Conservation (phyloP, 2,113 vertebrate species). For the Hippocampus barbouri region DNA sequence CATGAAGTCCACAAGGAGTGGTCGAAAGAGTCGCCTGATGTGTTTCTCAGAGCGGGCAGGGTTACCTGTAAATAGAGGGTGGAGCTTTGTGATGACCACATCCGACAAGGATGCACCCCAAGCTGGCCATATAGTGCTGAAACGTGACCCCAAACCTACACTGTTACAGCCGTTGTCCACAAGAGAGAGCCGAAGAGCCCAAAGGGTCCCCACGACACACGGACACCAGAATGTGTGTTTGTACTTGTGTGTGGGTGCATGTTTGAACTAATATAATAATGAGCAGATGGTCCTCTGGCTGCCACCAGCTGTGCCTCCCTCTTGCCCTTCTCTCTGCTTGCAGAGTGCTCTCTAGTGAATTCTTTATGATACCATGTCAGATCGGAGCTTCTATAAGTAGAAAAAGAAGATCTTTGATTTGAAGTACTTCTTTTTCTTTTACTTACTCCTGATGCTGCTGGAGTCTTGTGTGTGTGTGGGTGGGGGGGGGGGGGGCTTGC, state of each 20-base stretch:
- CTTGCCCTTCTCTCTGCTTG: conserved; percentile 25
- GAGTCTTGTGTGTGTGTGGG: not conserved
- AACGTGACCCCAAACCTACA: not conserved
- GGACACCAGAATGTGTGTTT: not conserved
- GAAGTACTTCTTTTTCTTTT: not conserved
- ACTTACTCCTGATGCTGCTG: not conserved
- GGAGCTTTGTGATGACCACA: too few relatives aligned
- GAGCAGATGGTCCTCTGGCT: conserved; percentile 71
- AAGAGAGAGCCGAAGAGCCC: not conserved
- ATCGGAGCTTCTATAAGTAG: conserved; percentile 4
- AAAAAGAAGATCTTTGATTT: conserved; percentile 18
- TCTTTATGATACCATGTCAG: conserved; percentile 16
- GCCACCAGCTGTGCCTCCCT: conserved; percentile 62
- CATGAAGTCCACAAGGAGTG: too few relatives aligned
- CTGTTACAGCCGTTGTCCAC: not conserved
- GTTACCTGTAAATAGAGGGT: too few relatives aligned
- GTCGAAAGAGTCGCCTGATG: too few relatives aligned
- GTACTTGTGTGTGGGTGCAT: conserved; percentile 6
- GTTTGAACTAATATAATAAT: conserved; percentile 64
- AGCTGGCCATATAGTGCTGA: too few relatives aligned
- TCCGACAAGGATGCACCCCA: too few relatives aligned
- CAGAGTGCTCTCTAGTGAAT: conserved; percentile 30
- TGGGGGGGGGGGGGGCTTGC: not conserved
- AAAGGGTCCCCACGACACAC: not conserved
- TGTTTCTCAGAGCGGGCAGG: too few relatives aligned